These are phyloP conservation scores for Acleris literana DNA, from an alignment of 2,888 invertebrate genomes.

Conservation along the genomic window DNA sequence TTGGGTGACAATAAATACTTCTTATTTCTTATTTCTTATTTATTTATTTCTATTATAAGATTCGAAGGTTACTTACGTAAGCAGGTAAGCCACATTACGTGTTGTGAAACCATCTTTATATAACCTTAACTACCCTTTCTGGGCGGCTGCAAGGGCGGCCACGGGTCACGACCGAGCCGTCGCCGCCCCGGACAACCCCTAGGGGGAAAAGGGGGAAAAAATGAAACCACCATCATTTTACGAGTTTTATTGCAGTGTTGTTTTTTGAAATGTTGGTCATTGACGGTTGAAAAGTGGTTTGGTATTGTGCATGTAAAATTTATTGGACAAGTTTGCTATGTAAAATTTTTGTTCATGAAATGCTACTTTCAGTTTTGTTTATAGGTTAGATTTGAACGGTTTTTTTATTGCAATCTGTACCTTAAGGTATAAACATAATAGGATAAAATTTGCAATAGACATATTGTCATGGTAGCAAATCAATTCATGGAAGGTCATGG, in stretches of 20 bases:
- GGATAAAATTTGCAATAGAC: no score
- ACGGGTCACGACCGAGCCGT: conserved; percentile 72
- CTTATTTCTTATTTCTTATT: no score
- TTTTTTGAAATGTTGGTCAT: neutral
- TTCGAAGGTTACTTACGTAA: neutral
- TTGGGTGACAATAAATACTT: no score
- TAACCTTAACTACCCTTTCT: conserved; percentile 45
- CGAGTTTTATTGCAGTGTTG: neutral
- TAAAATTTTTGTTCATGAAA: no score
- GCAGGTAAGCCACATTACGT: neutral
- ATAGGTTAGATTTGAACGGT: no score
- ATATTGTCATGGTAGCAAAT: neutral
- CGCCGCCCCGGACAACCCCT: conserved; percentile 57
- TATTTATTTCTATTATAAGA: no score
- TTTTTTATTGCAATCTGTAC: no score
- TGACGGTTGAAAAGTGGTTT: neutral
- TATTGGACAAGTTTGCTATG: no score
- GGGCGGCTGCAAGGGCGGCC: conserved; percentile 65
- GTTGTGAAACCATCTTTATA: conserved; percentile 5
- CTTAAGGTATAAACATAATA: no score
- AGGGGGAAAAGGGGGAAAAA: conserved; percentile 4
- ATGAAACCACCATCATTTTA: conserved; percentile 1
- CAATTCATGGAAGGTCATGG: conserved; percentile 8
- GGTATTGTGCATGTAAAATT: neutral
- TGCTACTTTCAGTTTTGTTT: no score